Base-by-base conservation (phyloP, 2,888 invertebrate species). In the Melinaea marsaeus region DNA sequence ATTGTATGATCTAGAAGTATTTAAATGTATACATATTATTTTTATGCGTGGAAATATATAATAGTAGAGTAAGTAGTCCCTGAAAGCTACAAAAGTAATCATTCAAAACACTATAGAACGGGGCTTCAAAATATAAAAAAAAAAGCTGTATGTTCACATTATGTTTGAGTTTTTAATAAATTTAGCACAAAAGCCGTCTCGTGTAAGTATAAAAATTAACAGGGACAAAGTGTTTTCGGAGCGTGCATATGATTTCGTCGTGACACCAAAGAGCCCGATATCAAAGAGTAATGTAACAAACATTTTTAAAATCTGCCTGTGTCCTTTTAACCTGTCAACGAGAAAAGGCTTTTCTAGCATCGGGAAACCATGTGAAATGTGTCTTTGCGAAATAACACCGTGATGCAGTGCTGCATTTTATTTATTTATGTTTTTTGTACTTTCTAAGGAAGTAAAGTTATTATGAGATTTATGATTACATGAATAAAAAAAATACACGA, bases 281-380 rank as follows among this genome's bases (percentile, higher is more conserved):
- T 83, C 85, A 85, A 86, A 85, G 84, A 76, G 74, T 70, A 72
- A 69, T 69, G 70, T 67, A 73, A 74, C 83, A 77, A 79, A 78
- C 76, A 75, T 77, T 80, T 81, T 77, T 71, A 77, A 83, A 75
- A 71, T 70, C 67, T 67, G 63, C 67, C 70, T 70, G 63, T 66
- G 63, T 67, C 70, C 76, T 76, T 82, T 85, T 84, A 71, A 72
- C 75, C 74, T 77, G 75, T 79, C 74, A 74, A 77, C 72, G 72
- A 66, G 71, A 73, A 76, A 79, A 67, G 73, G 71, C 75, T 71
- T 75, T 76, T 74, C 64, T 71, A 69, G 67, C 63, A 61, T 58
- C 63, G 62, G 63, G 62, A 61, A 68, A 66, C 63, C 69, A 69
- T 71, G 67, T 64, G 70, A 66, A 71, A 71, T 69, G 67, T 64